phyloP scores from a whole-genome alignment of 2,888 invertebrate genomes.

The Vannuccia rotundouncinata region DNA sequence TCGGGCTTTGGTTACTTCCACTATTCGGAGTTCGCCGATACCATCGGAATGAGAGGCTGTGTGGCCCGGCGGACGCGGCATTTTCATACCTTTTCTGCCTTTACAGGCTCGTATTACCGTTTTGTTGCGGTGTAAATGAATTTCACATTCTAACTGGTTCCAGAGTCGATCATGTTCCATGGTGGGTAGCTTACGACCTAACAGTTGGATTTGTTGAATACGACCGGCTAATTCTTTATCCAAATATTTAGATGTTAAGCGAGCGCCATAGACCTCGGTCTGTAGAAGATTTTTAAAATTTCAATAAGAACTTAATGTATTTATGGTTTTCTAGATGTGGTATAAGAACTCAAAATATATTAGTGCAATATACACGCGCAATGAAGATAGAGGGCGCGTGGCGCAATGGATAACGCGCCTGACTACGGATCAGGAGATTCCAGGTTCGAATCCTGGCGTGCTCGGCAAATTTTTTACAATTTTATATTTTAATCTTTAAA shows the following conservation, averaged over 20 bases:
- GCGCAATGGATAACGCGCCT: no score
- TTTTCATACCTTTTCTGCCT: constrained; percentile 45
- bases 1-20: constrained; percentile 67
- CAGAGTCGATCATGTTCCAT: constrained; percentile 72
- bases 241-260: constrained; percentile 74
- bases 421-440: no score
- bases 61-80: neutral
- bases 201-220: constrained; percentile 76
- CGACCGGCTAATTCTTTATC: constrained; percentile 74
- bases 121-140: constrained; percentile 75
- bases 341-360: no score
- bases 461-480: no score
- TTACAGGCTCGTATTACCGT: constrained; percentile 65
- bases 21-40: constrained; percentile 47
- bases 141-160: constrained; percentile 77
- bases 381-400: no score
- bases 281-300: no score
- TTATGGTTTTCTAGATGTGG: no score
- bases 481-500: no score
- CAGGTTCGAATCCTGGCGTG: no score
- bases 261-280: constrained; percentile 78
- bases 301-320: no score
- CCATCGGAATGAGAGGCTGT: neutral
- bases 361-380: no score
- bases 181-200: constrained; percentile 72